Conservation (phyloP, 64 coral and sea anemone species). For the Montipora sp. region DNA sequence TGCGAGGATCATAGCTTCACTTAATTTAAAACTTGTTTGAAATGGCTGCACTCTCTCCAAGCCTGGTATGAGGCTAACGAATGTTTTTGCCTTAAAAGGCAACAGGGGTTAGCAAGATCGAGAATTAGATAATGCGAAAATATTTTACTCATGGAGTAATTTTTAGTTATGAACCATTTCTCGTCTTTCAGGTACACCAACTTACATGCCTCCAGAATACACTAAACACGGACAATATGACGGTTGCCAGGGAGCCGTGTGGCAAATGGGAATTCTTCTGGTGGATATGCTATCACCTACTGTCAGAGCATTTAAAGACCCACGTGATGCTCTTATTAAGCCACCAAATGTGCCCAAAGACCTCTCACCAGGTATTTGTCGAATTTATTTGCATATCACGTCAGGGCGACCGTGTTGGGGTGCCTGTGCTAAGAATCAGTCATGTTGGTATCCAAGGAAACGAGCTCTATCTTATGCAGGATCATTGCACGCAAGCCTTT, state of each 20-base stretch:
- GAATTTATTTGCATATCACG: neutral
- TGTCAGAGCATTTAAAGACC: neutral
- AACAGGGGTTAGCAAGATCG: too few species aligned
- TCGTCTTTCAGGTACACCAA: neutral
- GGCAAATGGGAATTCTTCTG: conserved; percentile 21
- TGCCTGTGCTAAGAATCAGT: neutral
- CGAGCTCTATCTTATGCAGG: too few species aligned
- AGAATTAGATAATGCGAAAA: too few species aligned
- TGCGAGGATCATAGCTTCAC: too few species aligned
- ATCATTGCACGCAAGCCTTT: too few species aligned
- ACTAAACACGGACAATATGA: neutral
- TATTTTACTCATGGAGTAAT: too few species aligned
- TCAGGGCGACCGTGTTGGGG: neutral
- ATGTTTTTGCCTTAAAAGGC: too few species aligned
- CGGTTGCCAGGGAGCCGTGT: conserved; percentile 14
- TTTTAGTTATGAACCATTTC: neutral
- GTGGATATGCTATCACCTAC: conserved; percentile 29
- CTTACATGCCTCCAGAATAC: conserved; percentile 38
- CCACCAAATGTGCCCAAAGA: neutral
- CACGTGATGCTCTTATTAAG: neutral
- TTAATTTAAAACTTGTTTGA: too few species aligned
- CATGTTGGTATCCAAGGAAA: too few species aligned
- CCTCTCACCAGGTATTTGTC: conserved; percentile 16
- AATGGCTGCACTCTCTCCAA: too few species aligned
- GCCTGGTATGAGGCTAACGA: too few species aligned